Conservation (phyloP, 1,140 invertebrate genomes). For the Oryctes rhinoceros region DNA sequence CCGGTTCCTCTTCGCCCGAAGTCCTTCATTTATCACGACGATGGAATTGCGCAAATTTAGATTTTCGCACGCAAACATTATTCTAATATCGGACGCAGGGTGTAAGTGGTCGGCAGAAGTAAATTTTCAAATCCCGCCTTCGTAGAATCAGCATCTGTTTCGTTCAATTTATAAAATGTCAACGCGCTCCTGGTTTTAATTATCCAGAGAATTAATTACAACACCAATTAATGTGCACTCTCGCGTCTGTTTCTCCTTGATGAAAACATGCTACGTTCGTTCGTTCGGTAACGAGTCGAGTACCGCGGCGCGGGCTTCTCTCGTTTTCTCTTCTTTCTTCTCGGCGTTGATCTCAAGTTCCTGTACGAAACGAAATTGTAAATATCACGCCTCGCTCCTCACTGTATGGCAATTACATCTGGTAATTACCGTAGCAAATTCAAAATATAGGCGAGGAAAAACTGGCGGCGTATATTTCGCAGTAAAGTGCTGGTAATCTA, state of each 20-base stretch:
- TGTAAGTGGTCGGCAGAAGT: not conserved
- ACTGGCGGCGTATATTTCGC: not conserved
- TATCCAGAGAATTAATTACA: conserved; percentile 37
- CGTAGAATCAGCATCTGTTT: conserved; percentile 32
- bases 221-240: conserved; percentile 39
- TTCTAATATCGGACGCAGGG: conserved; percentile 16
- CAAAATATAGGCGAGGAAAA: not conserved
- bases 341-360: not conserved
- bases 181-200: conserved; percentile 33
- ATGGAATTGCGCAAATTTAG: conserved; percentile 22
- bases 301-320: not conserved
- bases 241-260: not conserved
- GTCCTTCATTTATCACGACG: conserved; percentile 6
- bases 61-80: conserved; percentile 21
- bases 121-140: not conserved
- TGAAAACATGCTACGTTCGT: conserved; percentile 1
- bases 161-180: conserved; percentile 40
- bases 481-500: too few relatives aligned
- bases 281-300: not conserved
- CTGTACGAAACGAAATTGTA: not conserved
- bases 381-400: not conserved
- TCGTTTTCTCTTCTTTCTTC: not conserved
- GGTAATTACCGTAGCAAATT: conserved; percentile 7
- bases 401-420: conserved; percentile 20
- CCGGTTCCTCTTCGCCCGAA: not conserved